Conservation (phyloP, 2,113 vertebrate species). For the Colossoma macropomum region DNA sequence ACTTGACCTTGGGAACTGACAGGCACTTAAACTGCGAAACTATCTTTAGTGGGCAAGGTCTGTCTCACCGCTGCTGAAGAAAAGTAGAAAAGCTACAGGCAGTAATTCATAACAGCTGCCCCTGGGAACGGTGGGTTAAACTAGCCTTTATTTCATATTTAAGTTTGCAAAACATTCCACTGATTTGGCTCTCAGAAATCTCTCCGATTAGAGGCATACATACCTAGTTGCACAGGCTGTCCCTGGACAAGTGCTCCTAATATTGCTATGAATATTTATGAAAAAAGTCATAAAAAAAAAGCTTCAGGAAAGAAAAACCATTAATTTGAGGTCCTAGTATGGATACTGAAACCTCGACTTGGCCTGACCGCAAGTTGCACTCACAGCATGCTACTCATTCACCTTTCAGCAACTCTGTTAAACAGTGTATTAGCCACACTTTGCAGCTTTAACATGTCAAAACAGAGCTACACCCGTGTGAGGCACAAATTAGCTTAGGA, state of each 20-base stretch:
- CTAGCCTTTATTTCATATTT: background rate
- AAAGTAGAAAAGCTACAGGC: conserved; percentile 5
- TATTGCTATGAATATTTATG: background rate
- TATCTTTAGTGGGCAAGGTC: background rate
- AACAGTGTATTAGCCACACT: background rate
- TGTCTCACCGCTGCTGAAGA: background rate
- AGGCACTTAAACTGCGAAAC: background rate
- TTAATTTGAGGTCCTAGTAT: background rate
- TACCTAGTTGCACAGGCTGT: background rate
- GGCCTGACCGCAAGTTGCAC: background rate
- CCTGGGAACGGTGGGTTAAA: background rate
- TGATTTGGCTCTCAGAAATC: background rate
- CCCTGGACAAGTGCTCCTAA: background rate
- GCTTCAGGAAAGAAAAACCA: background rate
- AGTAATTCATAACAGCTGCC: background rate
- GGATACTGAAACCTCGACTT: background rate
- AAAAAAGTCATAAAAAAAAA: background rate
- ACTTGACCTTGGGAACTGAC: background rate
- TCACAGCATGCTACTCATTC: background rate
- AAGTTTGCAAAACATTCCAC: background rate
- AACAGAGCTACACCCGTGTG: background rate
- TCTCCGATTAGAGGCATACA: background rate
- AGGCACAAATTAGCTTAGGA: background rate
- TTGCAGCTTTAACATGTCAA: background rate
- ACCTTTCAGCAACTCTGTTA: background rate